Evolutionary conservation across 2,888 invertebrate species (phyloP).

Genomic region (Leuctra nigra): DNA sequence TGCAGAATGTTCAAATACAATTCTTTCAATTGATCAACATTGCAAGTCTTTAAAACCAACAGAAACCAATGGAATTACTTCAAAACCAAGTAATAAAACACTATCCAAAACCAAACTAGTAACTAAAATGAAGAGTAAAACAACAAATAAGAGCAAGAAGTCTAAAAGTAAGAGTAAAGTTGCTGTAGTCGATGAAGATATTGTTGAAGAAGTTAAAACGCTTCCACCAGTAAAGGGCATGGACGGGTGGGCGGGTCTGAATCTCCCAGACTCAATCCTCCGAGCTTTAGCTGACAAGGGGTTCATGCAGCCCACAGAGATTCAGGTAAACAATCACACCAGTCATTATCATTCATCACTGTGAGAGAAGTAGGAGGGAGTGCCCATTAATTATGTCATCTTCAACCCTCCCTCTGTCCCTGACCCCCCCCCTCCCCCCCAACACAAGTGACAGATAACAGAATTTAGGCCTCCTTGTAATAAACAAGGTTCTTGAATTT

Average conservation of each 20-base stretch:
- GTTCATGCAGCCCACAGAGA: constrained; percentile 79
- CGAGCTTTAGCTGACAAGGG: constrained; percentile 67
- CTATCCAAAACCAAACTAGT: too few relatives aligned
- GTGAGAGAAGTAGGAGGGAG: too few relatives aligned
- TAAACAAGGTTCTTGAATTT: too few relatives aligned
- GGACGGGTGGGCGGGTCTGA: constrained; percentile 58
- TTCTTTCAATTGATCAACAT: not conserved
- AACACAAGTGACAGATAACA: too few relatives aligned
- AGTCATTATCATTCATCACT: too few relatives aligned
- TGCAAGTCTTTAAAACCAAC: not conserved
- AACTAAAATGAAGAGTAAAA: not conserved
- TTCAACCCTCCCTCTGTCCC: too few relatives aligned
- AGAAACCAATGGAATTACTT: not conserved
- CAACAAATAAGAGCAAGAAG: not conserved
- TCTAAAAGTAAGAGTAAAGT: constrained; percentile 28
- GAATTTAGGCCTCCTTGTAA: too few relatives aligned
- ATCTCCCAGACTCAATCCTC: constrained; percentile 62
- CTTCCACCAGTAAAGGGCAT: constrained; percentile 43
- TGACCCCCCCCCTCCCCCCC: too few relatives aligned
- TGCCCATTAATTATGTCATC: too few relatives aligned
- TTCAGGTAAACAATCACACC: constrained; percentile 64
- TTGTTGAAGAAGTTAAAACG: constrained; percentile 3
- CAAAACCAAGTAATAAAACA: too few relatives aligned
- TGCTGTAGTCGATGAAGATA: constrained; percentile 27
- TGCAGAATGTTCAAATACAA: too few relatives aligned